Percentiles rank a stretch among this genome's conserved stretches.
Evolutionary conservation across 2,113 vertebrate species (phyloP).

Genomic region (Herpailurus yagouaroundi): DNA sequence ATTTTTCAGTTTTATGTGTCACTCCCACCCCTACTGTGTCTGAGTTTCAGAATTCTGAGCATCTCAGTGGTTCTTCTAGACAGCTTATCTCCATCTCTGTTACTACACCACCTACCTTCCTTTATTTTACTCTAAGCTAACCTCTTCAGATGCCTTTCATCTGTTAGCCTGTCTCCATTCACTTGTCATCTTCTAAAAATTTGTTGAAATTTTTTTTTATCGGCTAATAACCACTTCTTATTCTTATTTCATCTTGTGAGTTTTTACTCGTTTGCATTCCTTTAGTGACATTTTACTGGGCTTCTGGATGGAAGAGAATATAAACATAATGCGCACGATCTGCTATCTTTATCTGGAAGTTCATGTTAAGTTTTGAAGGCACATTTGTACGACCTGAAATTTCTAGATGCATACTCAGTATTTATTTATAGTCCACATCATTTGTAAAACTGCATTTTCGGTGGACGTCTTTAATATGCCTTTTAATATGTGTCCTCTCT

Average conservation of each 20-base stretch:
- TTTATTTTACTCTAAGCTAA: background rate
- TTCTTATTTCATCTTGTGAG: background rate
- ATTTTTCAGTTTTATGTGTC: background rate
- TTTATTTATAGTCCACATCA: background rate
- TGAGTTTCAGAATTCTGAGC: background rate
- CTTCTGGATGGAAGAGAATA: background rate
- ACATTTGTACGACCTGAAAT: background rate
- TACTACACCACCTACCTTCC: background rate
- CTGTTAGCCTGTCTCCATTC: background rate
- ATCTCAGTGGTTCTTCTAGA: background rate
- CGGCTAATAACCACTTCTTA: background rate
- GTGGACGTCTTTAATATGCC: background rate
- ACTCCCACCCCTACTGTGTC: background rate
- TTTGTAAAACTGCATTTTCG: conserved; percentile 18
- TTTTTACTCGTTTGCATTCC: background rate
- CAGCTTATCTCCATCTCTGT: background rate
- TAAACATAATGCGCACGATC: background rate
- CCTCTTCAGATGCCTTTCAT: background rate
- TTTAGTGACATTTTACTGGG: background rate
- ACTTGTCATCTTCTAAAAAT: background rate
- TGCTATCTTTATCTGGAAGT: background rate
- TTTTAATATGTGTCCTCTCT: background rate
- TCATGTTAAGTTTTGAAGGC: background rate
- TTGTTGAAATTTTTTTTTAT: background rate
- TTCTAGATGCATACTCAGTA: background rate